Percentiles rank a stretch among this genome's conserved stretches.
These are phyloP conservation scores for Cotesia typhae DNA, from an alignment of 1,140 invertebrate species.

Conservation along the genomic window DNA sequence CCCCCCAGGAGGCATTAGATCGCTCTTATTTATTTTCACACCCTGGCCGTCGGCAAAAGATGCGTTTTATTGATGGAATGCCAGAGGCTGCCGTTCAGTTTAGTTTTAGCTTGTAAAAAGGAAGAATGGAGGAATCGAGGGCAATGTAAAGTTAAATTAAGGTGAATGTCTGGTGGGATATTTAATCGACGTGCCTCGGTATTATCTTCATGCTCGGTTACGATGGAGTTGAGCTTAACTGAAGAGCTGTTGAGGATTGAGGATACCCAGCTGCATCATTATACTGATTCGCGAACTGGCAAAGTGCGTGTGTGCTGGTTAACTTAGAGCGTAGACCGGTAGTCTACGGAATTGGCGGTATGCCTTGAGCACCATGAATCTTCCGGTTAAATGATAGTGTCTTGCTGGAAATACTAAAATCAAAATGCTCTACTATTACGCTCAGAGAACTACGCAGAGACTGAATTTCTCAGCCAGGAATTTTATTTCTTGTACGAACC, in stretches of 20 bases:
- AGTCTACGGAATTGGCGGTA: slow-evolving; percentile 15
- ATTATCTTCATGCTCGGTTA: too few relatives aligned
- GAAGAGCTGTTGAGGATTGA: not conserved
- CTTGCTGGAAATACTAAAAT: slow-evolving; percentile 4
- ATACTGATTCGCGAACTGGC: not conserved
- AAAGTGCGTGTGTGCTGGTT: not conserved
- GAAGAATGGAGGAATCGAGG: not conserved
- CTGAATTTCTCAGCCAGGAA: too few relatives aligned
- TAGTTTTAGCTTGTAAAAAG: not conserved
- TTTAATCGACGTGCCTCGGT: slow-evolving; percentile 13
- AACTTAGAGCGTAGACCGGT: slow-evolving; percentile 29
- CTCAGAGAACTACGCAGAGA: too few relatives aligned
- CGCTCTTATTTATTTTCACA: too few relatives aligned
- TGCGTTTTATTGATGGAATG: not conserved
- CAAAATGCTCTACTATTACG: not conserved
- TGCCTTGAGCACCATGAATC: slow-evolving; percentile 19
- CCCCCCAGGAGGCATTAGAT: too few relatives aligned
- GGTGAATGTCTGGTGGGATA: not conserved
- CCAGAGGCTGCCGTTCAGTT: too few relatives aligned
- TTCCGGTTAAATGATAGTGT: slow-evolving; percentile 24
- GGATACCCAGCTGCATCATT: slow-evolving; percentile 4
- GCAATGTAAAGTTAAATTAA: not conserved
- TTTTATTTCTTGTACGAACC: too few relatives aligned
- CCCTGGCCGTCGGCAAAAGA: not conserved
- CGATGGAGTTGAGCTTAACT: too few relatives aligned